A percentile compares a stretch with the other conserved stretches of the same genome.
Conservation (phyloP, 2,113 vertebrate species). For the Empidonax alnorum region DNA sequence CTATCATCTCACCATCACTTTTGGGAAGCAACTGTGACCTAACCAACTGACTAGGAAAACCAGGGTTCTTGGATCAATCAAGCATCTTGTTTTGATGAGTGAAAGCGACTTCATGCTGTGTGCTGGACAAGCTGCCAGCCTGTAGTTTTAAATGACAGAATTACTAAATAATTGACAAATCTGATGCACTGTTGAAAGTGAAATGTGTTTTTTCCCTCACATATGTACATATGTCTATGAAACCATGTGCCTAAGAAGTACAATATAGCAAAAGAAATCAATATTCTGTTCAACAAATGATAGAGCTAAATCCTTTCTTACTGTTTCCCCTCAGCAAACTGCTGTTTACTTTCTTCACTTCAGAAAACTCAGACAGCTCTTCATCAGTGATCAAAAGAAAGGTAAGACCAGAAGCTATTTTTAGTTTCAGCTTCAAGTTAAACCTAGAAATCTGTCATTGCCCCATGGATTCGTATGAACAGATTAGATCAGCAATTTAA, state of each 20-base stretch:
- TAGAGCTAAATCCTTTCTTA: neutral
- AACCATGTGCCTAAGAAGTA: neutral
- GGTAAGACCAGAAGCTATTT: neutral
- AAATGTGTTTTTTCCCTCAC: neutral
- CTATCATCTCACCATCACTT: neutral
- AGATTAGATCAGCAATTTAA: conserved; percentile 47
- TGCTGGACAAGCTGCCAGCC: neutral
- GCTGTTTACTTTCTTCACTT: neutral
- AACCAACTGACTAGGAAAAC: neutral
- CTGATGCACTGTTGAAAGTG: neutral
- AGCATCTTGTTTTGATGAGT: neutral
- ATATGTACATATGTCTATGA: neutral
- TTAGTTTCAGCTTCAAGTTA: conserved; percentile 23
- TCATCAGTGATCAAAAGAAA: neutral
- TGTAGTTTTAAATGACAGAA: neutral
- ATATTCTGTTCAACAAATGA: neutral
- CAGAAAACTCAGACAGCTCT: neutral
- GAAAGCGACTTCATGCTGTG: neutral
- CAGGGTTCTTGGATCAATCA: neutral
- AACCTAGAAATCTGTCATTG: conserved; percentile 13
- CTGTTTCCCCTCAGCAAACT: neutral
- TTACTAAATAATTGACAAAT: neutral
- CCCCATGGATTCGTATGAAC: neutral
- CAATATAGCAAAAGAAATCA: neutral
- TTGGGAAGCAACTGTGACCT: neutral